Percentiles rank a stretch among this genome's conserved stretches.
These are phyloP conservation scores for Melitaea cinxia DNA, from an alignment of 1,140 invertebrate species.

Conservation along the genomic window DNA sequence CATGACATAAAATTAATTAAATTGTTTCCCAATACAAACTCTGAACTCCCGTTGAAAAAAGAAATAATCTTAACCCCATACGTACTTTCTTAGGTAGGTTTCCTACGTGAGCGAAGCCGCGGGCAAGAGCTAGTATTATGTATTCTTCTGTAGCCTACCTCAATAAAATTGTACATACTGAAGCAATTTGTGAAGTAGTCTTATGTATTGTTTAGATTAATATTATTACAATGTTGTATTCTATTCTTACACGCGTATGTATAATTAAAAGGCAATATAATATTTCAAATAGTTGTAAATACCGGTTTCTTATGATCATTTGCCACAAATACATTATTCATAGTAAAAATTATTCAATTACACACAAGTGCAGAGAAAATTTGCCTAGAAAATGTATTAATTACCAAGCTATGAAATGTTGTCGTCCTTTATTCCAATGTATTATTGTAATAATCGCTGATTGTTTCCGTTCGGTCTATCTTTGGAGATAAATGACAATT, in stretches of 20 bases:
- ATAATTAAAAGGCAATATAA: not conserved
- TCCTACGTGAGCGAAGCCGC: too few relatives aligned
- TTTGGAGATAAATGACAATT: slow-evolving; percentile 19
- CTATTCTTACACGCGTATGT: not conserved
- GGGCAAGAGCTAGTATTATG: too few relatives aligned
- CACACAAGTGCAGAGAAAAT: not conserved
- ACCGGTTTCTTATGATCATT: not conserved
- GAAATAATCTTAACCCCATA: too few relatives aligned
- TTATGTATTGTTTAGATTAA: not conserved
- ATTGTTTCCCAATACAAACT: too few relatives aligned
- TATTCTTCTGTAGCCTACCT: too few relatives aligned
- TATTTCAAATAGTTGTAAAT: not conserved
- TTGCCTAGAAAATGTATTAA: not conserved
- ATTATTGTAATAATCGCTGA: not conserved
- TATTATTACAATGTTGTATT: not conserved
- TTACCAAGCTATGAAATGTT: not conserved
- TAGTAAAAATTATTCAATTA: not conserved
- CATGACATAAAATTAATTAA: too few relatives aligned
- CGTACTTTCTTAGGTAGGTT: too few relatives aligned
- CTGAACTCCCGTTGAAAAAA: too few relatives aligned
- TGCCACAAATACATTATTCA: slow-evolving; percentile 6
- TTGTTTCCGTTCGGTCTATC: not conserved
- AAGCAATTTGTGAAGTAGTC: not conserved
- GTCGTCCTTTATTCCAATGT: not conserved
- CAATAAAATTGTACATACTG: too few relatives aligned